Base-by-base conservation (phyloP, 2,888 invertebrate genomes). In the Andrena hattorfiana region DNA sequence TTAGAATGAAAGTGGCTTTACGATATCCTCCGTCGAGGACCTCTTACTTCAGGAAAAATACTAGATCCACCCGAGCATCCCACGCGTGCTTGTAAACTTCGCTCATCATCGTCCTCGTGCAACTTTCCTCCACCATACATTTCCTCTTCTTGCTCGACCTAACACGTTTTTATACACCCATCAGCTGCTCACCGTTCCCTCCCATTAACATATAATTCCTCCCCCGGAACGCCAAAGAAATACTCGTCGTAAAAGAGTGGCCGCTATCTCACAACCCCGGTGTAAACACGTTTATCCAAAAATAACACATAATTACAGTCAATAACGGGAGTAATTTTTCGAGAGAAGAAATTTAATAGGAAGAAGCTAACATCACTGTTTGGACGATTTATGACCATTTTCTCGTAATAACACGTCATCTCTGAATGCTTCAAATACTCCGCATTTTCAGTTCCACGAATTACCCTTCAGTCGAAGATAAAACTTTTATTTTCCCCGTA, bases 161-260 rank as follows among this genome's bases (percentile, higher is more conserved):
- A 30, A 35, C 60, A 13, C 32, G 42, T 74, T 74, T 74, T 78
- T 68, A 67, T 51, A n/a, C 23, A 49, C 30, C 75, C 77, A 60
- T 75, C 60, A 28, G 51, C 42, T 62, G 74, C 35, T 64, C 77
- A 10, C 63, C 13, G 54, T 23, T 63, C 54, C 48, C 30, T 32
- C 67, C 16, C 75, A 75, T 78, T 78, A 78, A 75, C 78, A 75
- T 78, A 56, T 63, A 74, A 77, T 68, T 77, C 66, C 74, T 59
- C 4, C 13, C 10, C 2, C 5, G 20, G 16, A 56, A 51, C 26
- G 23, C 35, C 4, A 26, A 56, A 48, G 73, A 48, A 66, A 66
- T 51, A 48, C 23, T 7, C 10, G 10, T 32, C 64, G 23, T 73
- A 59, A 64, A 77, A 64, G n/a, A 0, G 13, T 13, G 23, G 7